phyloP scores from a whole-genome alignment of 1,140 invertebrate genomes.

The Drosophila willistoni region DNA sequence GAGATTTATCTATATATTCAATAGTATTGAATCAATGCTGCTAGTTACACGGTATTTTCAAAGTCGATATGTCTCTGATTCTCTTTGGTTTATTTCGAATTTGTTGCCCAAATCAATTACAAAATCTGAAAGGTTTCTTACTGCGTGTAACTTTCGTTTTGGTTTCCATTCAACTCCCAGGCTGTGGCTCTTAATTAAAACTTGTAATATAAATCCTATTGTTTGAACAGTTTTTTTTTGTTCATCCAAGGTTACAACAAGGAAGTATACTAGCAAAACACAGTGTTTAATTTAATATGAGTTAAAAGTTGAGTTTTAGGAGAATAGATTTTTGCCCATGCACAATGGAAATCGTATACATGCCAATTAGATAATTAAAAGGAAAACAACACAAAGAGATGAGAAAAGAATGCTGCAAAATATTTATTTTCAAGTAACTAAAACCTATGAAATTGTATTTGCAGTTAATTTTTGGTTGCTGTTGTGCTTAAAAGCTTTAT shows the following conservation, averaged over 20 bases:
- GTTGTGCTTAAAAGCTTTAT: constrained; percentile 5
- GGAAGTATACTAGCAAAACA: constrained; percentile 5
- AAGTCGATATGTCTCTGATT: neutral
- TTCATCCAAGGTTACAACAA: neutral
- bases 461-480: neutral
- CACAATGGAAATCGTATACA: neutral
- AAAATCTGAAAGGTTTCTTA: constrained; percentile 41
- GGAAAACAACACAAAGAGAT: neutral
- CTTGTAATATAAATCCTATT: constrained; percentile 54
- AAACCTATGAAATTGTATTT: neutral
- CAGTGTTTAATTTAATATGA: constrained; percentile 5
- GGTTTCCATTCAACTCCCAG: constrained; percentile 68
- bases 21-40: no score
- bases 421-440: neutral
- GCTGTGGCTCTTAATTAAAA: constrained; percentile 66
- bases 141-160: constrained; percentile 52
- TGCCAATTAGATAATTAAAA: neutral
- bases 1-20: no score
- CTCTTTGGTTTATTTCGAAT: neutral
- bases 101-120: constrained; percentile 72
- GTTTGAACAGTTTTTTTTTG: constrained; percentile 31
- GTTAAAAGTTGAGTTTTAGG: neutral
- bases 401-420: neutral
- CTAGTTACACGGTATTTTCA: neutral
- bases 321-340: neutral